Evolutionary conservation across 2,888 invertebrate species (phyloP).

Genomic region (Molanna angustata): DNA sequence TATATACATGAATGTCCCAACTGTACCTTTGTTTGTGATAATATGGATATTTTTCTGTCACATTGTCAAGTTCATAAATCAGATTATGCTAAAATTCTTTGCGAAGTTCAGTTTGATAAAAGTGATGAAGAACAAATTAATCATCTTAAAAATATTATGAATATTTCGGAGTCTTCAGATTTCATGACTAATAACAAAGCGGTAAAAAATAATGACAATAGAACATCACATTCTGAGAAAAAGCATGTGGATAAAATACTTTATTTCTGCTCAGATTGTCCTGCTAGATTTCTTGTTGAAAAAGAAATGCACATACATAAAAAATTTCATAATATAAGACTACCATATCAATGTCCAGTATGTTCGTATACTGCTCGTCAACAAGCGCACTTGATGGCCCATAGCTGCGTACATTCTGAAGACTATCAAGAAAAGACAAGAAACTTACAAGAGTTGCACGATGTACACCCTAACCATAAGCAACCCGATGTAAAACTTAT

Average conservation of each 20-base stretch:
- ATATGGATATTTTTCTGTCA: constrained; percentile 65
- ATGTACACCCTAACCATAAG: constrained; percentile 60
- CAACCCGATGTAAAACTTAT: constrained; percentile 59
- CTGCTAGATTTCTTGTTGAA: constrained; percentile 76
- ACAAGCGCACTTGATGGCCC: constrained; percentile 65
- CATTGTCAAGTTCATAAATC: constrained; percentile 76
- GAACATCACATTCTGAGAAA: constrained; percentile 7
- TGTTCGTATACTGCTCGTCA: constrained; percentile 77
- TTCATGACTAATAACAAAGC: neutral
- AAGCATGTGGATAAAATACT: constrained; percentile 42
- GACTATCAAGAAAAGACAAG: constrained; percentile 78
- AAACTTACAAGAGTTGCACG: constrained; percentile 63
- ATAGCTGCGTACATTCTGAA: constrained; percentile 70
- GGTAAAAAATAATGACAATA: constrained; percentile 1
- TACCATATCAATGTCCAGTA: constrained; percentile 67
- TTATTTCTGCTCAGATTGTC: constrained; percentile 78
- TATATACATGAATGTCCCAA: constrained; percentile 68
- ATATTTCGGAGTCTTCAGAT: neutral
- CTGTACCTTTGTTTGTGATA: constrained; percentile 77
- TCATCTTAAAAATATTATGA: constrained; percentile 40
- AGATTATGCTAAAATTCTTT: constrained; percentile 67
- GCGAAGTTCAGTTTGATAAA: constrained; percentile 62
- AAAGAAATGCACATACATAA: constrained; percentile 72
- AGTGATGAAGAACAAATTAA: constrained; percentile 66
- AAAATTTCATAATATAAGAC: constrained; percentile 63